Conservation (phyloP, 2,797 vertebrate genomes). For the Hafferia zeledoni region DNA sequence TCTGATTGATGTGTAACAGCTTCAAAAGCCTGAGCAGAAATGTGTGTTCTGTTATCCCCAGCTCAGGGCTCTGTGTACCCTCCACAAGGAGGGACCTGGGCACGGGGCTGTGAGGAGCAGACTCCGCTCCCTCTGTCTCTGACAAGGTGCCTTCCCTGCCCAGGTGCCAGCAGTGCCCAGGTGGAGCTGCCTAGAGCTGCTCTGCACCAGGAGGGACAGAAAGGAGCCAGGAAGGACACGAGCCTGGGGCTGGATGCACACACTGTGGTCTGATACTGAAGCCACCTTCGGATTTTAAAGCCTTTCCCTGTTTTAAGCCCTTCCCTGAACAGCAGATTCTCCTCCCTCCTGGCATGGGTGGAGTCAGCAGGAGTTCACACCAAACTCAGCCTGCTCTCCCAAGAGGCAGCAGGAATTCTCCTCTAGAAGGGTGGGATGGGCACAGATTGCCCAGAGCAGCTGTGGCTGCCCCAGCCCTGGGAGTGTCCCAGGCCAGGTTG, state of each 20-base stretch:
- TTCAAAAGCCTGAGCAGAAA: neutral
- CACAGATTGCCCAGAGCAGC: neutral
- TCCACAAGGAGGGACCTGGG: fast-evolving
- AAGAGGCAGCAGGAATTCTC: neutral
- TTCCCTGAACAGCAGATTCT: neutral
- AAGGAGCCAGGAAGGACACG: fast-evolving
- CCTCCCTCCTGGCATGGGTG: neutral
- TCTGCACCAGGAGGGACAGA: neutral
- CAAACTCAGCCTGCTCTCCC: neutral
- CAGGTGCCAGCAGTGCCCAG: neutral
- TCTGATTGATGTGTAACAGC: neutral
- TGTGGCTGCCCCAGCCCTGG: neutral
- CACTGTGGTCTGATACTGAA: fast-evolving
- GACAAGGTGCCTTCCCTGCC: neutral
- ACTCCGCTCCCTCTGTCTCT: neutral
- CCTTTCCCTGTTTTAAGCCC: neutral
- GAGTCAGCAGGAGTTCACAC: neutral
- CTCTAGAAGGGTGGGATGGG: neutral
- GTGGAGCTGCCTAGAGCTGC: neutral
- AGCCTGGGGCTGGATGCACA: neutral
- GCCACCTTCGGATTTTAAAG: neutral
- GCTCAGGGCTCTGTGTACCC: neutral
- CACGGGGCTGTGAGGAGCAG: neutral
- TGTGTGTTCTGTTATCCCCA: fast-evolving
- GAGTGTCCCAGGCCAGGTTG: neutral